These are phyloP conservation scores for Ctenicera cuprea DNA, from an alignment of 2,888 invertebrate species.

Conservation along the genomic window DNA sequence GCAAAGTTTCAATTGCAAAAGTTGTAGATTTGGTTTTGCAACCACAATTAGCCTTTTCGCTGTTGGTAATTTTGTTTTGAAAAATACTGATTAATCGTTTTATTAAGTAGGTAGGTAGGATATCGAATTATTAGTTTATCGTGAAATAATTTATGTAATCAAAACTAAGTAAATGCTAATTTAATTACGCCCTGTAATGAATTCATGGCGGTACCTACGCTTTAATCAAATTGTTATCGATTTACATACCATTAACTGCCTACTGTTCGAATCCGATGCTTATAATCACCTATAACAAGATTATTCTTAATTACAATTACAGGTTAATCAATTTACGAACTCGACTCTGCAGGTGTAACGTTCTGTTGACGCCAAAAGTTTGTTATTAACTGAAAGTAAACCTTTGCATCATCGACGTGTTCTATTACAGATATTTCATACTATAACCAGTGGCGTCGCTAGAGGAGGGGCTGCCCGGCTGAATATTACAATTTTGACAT, in stretches of 20 bases:
- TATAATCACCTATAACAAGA: conserved; percentile 25
- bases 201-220: conserved; percentile 36
- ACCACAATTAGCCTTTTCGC: no score
- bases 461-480: no score
- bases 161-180: conserved; percentile 24
- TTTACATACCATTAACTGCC: conserved; percentile 39
- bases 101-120: not conserved
- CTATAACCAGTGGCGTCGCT: no score
- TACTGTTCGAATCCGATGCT: conserved; percentile 29
- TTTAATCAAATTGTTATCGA: conserved; percentile 48
- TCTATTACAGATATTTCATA: no score
- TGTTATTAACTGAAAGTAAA: no score
- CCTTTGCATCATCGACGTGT: no score
- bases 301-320: conserved; percentile 22
- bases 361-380: not conserved
- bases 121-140: not conserved
- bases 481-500: no score
- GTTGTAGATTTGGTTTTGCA: not conserved
- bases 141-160: conserved; percentile 11
- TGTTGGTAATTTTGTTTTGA: not conserved
- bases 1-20: not conserved
- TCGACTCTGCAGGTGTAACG: not conserved
- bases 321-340: not conserved
- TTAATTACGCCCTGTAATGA: conserved; percentile 23
- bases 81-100: not conserved